These are phyloP conservation scores for Noctilio leporinus DNA, from an alignment of 2,113 vertebrate genomes.

Conservation along the genomic window DNA sequence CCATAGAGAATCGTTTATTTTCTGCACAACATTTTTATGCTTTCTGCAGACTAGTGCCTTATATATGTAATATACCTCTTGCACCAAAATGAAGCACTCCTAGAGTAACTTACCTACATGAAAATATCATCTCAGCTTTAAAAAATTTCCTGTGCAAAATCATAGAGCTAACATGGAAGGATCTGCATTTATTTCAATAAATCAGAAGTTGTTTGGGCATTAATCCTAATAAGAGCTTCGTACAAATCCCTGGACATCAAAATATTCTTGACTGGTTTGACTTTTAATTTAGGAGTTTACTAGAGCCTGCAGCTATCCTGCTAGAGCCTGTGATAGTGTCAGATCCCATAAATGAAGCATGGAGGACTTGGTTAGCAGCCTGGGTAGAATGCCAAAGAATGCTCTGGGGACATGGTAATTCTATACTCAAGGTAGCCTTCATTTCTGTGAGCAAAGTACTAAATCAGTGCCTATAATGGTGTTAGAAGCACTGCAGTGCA, in stretches of 20 bases:
- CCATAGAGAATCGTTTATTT: not conserved
- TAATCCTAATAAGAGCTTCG: conserved; percentile 44
- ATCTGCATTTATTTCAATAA: conserved; percentile 43
- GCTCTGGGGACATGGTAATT: conserved; percentile 55
- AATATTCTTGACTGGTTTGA: conserved; percentile 60
- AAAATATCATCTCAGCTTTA: conserved; percentile 15
- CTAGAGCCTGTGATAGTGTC: conserved; percentile 64
- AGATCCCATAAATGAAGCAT: conserved; percentile 58
- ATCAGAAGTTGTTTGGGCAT: conserved; percentile 21
- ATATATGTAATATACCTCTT: conserved; percentile 3
- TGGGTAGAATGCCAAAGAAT: conserved; percentile 55
- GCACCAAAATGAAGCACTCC: conserved; percentile 6
- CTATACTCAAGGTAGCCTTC: conserved; percentile 37
- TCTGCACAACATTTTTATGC: not conserved
- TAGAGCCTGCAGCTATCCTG: conserved; percentile 56
- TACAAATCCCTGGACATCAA: conserved; percentile 54
- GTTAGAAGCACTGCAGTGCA: not conserved
- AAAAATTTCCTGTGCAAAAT: not conserved
- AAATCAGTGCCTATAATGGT: conserved; percentile 18
- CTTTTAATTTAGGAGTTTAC: conserved; percentile 72
- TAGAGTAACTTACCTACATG: conserved; percentile 28
- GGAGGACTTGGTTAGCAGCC: conserved; percentile 58
- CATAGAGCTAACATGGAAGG: not conserved
- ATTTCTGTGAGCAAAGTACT: conserved; percentile 14
- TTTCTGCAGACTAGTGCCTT: conserved; percentile 19